Percentiles rank a stretch among this genome's conserved stretches.
Evolutionary conservation across 2,888 invertebrate species (phyloP).

Genomic region (Baccha elongata): DNA sequence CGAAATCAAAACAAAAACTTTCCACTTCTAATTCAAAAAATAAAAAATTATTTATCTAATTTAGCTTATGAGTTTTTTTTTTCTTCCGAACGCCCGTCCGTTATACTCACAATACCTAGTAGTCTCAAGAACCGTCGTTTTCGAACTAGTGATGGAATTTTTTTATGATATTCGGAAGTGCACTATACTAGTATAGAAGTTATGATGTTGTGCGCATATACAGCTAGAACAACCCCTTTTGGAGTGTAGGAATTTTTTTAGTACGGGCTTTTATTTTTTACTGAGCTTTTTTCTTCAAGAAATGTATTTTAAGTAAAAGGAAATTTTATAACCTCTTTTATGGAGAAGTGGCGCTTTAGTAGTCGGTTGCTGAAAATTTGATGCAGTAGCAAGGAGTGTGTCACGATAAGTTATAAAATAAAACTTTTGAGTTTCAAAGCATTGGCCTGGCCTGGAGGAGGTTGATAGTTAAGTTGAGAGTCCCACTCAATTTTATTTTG

Average conservation of each 20-base stretch:
- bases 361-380: conserved; percentile 28
- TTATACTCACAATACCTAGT: conserved; percentile 35
- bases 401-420: neutral
- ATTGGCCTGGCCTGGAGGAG: neutral
- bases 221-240: conserved; percentile 28
- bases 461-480: neutral
- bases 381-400: conserved; percentile 25
- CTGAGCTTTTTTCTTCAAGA: neutral
- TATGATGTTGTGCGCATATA: conserved; percentile 47
- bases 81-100: conserved; percentile 48
- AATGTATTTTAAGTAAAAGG: conserved; percentile 11
- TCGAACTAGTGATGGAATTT: conserved; percentile 72
- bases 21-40: neutral
- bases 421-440: neutral
- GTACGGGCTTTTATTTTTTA: conserved; percentile 20
- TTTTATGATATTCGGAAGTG: conserved; percentile 59
- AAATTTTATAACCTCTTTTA: conserved; percentile 39
- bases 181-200: conserved; percentile 45
- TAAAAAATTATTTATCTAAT: neutral
- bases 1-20: conserved; percentile 7
- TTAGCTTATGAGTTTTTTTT: conserved; percentile 16
- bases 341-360: conserved; percentile 1
- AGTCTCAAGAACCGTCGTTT: conserved; percentile 67
- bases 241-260: conserved; percentile 43
- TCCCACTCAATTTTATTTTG: conserved; percentile 44